phyloP scores from a whole-genome alignment of 2,113 vertebrate species.

The Scomber colias region DNA sequence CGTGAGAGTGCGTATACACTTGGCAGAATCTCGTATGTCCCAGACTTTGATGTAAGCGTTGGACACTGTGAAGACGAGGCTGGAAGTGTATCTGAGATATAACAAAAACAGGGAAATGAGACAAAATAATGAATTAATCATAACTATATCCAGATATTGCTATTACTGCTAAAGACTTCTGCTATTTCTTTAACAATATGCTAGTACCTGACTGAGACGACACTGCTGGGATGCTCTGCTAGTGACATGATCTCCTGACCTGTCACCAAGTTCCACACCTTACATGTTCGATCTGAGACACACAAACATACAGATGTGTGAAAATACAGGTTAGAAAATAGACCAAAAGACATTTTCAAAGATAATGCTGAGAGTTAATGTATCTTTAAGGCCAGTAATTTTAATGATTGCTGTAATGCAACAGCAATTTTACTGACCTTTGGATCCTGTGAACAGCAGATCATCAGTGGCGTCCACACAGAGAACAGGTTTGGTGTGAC shows the following conservation, averaged over 20 bases:
- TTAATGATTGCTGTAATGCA: not conserved
- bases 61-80: slow-evolving; percentile 96
- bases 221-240: slow-evolving; percentile 90
- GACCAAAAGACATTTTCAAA: not conserved
- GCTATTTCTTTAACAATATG: not conserved
- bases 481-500: slow-evolving; percentile 94
- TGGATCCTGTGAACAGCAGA: slow-evolving; percentile 97
- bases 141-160: rapidly evolving
- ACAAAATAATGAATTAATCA: not conserved
- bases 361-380: too few relatives aligned
- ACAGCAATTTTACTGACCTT: slow-evolving; percentile 84
- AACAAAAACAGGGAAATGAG: not conserved
- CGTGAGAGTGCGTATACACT: slow-evolving; percentile 95
- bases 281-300: slow-evolving; percentile 94
- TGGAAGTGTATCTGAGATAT: slow-evolving; percentile 88
- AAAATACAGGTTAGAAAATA: not conserved
- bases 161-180: not conserved
- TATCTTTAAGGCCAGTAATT: not conserved
- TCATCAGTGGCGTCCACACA: slow-evolving; percentile 97
- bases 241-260: slow-evolving; percentile 99
- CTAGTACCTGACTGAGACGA: slow-evolving; percentile 86
- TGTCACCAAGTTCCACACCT: slow-evolving; percentile 99
- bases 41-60: slow-evolving; percentile 97
- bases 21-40: slow-evolving; percentile 98
- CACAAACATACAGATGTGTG: too few relatives aligned